Evolutionary conservation across 2,113 vertebrate species (phyloP).

Genomic region (Engraulis encrasicolus): DNA sequence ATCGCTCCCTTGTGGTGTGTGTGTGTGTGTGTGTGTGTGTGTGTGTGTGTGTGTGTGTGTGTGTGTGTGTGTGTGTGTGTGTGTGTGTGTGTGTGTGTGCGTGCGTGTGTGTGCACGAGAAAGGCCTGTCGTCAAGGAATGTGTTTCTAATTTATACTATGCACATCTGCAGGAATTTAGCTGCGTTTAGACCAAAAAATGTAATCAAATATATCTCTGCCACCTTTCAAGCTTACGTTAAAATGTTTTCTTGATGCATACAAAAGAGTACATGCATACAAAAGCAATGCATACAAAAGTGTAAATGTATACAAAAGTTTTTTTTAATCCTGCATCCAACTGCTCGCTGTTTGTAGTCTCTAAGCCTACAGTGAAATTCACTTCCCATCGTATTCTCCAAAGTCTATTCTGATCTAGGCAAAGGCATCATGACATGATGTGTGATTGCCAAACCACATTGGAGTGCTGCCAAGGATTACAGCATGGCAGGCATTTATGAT

Average conservation of each 20-base stretch:
- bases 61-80: neutral
- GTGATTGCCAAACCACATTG: slow-evolving; percentile 9
- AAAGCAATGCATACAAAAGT: no score
- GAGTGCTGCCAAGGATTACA: slow-evolving; percentile 36
- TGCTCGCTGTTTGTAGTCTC: neutral
- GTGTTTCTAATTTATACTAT: slow-evolving; percentile 21
- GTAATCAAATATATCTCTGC: neutral
- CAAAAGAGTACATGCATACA: no score
- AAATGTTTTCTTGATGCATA: no score
- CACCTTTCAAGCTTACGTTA: no score
- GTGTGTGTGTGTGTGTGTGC: neutral
- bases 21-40: neutral
- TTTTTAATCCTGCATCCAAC: neutral
- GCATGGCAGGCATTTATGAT: slow-evolving; percentile 48
- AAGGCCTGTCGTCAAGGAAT: slow-evolving; percentile 5
- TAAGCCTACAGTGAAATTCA: neutral
- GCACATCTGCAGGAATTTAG: neutral
- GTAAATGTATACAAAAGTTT: neutral
- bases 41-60: neutral
- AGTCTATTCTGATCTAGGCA: neutral
- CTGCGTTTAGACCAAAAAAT: neutral
- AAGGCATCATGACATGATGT: neutral
- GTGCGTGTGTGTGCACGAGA: neutral
- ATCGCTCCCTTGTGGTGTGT: neutral
- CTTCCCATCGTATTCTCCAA: neutral